These are phyloP conservation scores for Athetis lepigone DNA, from an alignment of 2,888 invertebrate genomes.

Conservation along the genomic window DNA sequence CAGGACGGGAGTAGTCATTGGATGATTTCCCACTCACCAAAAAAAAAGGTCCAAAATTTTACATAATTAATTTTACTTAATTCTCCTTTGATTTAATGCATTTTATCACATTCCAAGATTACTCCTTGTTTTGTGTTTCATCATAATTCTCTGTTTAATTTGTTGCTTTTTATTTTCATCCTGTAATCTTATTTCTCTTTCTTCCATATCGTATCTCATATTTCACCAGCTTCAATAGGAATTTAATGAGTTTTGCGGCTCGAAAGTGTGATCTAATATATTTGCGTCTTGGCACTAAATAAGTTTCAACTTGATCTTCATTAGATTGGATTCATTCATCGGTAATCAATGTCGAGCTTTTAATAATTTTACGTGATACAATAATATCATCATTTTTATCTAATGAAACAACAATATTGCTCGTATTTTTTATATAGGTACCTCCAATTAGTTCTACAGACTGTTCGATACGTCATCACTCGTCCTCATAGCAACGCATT, in stretches of 20 bases:
- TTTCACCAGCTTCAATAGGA: neutral
- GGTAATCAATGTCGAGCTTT: too few relatives aligned
- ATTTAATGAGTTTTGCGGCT: neutral
- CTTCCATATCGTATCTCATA: constrained; percentile 10
- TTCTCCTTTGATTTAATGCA: too few relatives aligned
- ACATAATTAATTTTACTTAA: too few relatives aligned
- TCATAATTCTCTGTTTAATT: neutral
- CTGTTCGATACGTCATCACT: neutral
- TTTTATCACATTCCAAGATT: neutral
- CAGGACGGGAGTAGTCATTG: too few relatives aligned
- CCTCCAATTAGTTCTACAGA: neutral
- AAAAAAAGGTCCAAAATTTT: too few relatives aligned
- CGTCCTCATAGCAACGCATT: constrained; percentile 23
- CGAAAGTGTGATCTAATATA: neutral
- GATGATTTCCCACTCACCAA: too few relatives aligned
- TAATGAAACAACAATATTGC: neutral
- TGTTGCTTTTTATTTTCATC: constrained; percentile 16
- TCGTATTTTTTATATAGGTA: neutral
- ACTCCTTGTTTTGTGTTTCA: neutral
- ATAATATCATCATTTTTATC: too few relatives aligned
- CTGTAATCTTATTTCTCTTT: constrained; percentile 6
- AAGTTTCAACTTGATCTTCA: neutral
- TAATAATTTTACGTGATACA: too few relatives aligned
- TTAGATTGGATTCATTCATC: neutral
- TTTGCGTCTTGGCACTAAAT: neutral